These are phyloP conservation scores for Xylocopa sonorina DNA, from an alignment of 1,140 invertebrate genomes.

Conservation along the genomic window DNA sequence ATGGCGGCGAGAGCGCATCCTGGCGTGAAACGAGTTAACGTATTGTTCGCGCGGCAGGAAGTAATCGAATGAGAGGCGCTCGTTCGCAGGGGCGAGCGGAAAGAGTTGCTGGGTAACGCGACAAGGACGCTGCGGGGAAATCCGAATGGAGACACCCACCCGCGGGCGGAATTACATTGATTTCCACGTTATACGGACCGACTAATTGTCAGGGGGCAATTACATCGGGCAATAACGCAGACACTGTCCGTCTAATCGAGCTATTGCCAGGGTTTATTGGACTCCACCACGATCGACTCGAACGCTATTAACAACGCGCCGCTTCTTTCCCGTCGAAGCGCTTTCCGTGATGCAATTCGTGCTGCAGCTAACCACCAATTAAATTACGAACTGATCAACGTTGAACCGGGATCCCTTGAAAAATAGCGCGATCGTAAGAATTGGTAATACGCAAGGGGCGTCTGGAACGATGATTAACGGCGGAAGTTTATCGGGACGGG, in stretches of 20 bases:
- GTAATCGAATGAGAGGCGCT: constrained; percentile 17
- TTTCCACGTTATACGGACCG: constrained; percentile 32
- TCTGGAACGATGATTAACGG: not conserved
- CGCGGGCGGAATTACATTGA: constrained; percentile 36
- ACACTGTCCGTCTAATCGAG: constrained; percentile 31
- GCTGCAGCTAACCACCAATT: too few relatives aligned
- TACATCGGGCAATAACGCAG: constrained; percentile 38
- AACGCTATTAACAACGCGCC: constrained; percentile 11
- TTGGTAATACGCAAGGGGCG: too few relatives aligned
- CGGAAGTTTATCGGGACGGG: not conserved
- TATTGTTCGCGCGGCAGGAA: constrained; percentile 11
- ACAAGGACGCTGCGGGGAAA: not conserved
- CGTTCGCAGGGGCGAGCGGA: not conserved
- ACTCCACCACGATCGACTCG: constrained; percentile 9
- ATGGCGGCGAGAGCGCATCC: not conserved
- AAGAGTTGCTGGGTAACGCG: not conserved
- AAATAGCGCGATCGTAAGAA: too few relatives aligned
- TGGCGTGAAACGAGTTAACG: constrained; percentile 6
- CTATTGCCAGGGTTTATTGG: constrained; percentile 42
- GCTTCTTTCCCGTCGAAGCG: not conserved
- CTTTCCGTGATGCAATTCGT: too few relatives aligned
- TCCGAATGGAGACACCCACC: not conserved
- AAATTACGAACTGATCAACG: too few relatives aligned
- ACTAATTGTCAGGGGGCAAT: constrained; percentile 50
- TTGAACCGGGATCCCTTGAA: too few relatives aligned